phyloP scores from a whole-genome alignment of 2,888 invertebrate genomes.

The Melangyna quadrimaculata region DNA sequence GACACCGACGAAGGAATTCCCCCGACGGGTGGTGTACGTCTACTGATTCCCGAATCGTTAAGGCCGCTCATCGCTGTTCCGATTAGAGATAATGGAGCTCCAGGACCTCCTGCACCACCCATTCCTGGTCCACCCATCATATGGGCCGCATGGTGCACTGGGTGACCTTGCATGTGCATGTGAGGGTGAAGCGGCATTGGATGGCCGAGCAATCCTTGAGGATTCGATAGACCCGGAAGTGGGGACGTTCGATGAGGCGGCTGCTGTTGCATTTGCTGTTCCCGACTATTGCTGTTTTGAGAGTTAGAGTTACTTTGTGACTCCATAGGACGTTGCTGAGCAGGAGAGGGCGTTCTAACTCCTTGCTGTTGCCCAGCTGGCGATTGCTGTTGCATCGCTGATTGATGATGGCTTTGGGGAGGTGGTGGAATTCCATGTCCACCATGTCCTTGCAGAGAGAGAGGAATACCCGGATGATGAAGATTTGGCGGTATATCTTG shows the following conservation, averaged over 20 bases:
- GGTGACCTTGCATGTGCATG: slow-evolving; percentile 77
- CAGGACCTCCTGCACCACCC: slow-evolving; percentile 73
- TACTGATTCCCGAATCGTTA: slow-evolving; percentile 73
- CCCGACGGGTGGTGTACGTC: slow-evolving; percentile 79
- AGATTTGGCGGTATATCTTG: slow-evolving; percentile 79
- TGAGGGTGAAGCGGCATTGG: slow-evolving; percentile 80
- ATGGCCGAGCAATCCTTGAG: slow-evolving; percentile 79
- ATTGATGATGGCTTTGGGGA: slow-evolving; percentile 76
- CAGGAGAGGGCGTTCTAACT: slow-evolving; percentile 79
- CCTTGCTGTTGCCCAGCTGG: slow-evolving; percentile 73
- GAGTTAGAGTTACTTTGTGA: slow-evolving; percentile 58
- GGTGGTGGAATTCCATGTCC: slow-evolving; percentile 74
- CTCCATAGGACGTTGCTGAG: slow-evolving; percentile 75
- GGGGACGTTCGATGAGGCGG: slow-evolving; percentile 79
- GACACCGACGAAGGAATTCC: slow-evolving; percentile 78
- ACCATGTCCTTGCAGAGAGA: slow-evolving; percentile 78
- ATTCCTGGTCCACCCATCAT: slow-evolving; percentile 77
- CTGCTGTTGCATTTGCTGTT: slow-evolving; percentile 73
- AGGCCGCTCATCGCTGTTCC: slow-evolving; percentile 68
- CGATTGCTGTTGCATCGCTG: slow-evolving; percentile 73
- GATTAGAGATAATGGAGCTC: slow-evolving; percentile 75
- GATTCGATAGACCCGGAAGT: slow-evolving; percentile 77
- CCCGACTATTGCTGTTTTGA: slow-evolving; percentile 68
- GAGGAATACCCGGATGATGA: slow-evolving; percentile 80
- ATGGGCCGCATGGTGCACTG: slow-evolving; percentile 79